Conservation (phyloP, 2,113 vertebrate species). For the Martes martes region DNA sequence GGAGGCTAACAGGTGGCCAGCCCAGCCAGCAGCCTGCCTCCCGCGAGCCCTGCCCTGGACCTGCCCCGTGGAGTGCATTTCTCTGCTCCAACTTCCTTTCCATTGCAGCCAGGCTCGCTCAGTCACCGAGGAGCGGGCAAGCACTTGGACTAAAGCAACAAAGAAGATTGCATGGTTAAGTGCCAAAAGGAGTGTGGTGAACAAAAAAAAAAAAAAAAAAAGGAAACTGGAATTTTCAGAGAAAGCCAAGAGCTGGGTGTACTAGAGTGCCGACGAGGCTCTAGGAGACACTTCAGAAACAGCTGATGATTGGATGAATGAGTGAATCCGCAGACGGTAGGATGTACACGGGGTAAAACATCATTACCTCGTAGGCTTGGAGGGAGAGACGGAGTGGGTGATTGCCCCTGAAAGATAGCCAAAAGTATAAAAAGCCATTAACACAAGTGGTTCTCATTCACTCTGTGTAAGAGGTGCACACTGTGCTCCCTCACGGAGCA, state of each 20-base stretch:
- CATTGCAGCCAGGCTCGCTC: neutral
- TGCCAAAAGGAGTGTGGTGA: neutral
- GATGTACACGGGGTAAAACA: neutral
- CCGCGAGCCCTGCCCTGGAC: neutral
- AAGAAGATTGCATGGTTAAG: neutral
- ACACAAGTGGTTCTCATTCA: constrained; percentile 2
- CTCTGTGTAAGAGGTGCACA: constrained; percentile 7
- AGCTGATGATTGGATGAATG: constrained; percentile 19
- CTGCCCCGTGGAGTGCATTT: neutral
- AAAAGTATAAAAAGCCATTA: constrained; percentile 48
- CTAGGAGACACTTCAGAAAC: constrained; percentile 33
- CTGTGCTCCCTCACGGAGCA: neutral
- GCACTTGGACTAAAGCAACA: neutral
- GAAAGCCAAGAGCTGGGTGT: constrained; percentile 15
- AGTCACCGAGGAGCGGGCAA: neutral
- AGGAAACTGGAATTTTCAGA: neutral
- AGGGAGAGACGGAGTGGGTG: constrained; percentile 32
- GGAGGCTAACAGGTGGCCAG: fast-evolving
- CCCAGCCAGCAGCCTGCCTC: neutral
- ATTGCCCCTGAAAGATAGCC: constrained; percentile 30
- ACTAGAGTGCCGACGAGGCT: neutral
- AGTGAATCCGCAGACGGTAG: neutral
- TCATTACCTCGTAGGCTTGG: constrained; percentile 21
- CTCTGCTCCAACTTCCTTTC: neutral
- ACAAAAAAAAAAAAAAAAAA: neutral